Percentiles rank a stretch among this genome's conserved stretches.
Evolutionary conservation across 2,888 invertebrate genomes (phyloP).

Genomic region (Cynaeus angustus): DNA sequence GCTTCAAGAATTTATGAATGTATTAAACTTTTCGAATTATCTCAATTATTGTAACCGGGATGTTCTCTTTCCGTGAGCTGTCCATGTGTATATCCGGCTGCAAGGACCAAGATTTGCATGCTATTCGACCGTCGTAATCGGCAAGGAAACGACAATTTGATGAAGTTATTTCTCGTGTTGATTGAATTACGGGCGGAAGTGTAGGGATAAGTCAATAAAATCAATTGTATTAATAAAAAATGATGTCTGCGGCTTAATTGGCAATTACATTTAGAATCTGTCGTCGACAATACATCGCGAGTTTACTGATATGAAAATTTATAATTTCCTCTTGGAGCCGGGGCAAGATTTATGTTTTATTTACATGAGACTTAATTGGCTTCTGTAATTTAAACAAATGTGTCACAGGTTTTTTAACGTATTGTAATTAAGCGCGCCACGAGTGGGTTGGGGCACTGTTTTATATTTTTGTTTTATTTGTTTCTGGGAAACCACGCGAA

Average conservation of each 20-base stretch:
- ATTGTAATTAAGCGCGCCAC: neutral
- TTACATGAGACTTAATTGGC: slow-evolving; percentile 19
- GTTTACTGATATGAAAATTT: slow-evolving; percentile 24
- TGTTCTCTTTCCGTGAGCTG: slow-evolving; percentile 7
- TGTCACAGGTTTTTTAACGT: slow-evolving; percentile 22
- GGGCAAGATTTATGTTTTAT: slow-evolving; percentile 35
- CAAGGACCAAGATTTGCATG: slow-evolving; percentile 15
- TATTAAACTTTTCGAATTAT: neutral
- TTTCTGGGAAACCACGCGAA: neutral
- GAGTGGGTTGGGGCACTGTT: neutral
- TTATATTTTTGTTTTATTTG: slow-evolving; percentile 1
- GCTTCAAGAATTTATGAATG: neutral
- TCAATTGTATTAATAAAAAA: slow-evolving; percentile 47
- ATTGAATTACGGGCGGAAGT: slow-evolving; percentile 46
- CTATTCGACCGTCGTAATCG: neutral
- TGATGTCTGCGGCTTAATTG: slow-evolving; percentile 38
- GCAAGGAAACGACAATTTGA: slow-evolving; percentile 25
- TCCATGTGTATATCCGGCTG: slow-evolving; percentile 17
- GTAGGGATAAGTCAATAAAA: slow-evolving; percentile 45
- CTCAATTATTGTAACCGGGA: slow-evolving; percentile 5
- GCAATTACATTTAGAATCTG: slow-evolving; percentile 17
- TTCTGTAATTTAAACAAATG: slow-evolving; percentile 21
- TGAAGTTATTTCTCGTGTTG: slow-evolving; percentile 22
- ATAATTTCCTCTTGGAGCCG: slow-evolving; percentile 22
- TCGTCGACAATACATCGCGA: slow-evolving; percentile 22